Evolutionary conservation across 64 coral and sea anemone species (phyloP).

Genomic region (Cladopsammia gracilis): DNA sequence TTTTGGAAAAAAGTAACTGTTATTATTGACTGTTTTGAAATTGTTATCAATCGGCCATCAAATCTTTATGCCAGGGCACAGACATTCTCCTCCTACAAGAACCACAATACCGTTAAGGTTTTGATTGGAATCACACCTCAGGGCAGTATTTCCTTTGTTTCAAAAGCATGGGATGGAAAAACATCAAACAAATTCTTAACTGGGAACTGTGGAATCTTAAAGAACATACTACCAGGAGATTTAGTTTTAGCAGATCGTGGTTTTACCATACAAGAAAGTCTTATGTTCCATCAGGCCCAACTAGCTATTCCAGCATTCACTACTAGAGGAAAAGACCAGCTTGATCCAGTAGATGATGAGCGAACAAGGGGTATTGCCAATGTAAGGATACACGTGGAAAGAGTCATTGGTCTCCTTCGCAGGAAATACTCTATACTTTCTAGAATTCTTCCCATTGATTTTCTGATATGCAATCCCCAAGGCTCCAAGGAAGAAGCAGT

Average conservation of each 20-base stretch:
- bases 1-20: neutral
- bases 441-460: constrained; percentile 52
- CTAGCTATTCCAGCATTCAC: constrained; percentile 48
- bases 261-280: constrained; percentile 33
- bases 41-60: neutral
- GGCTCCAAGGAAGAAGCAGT: constrained; percentile 24
- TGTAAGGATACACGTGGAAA: constrained; percentile 36
- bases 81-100: neutral
- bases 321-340: constrained; percentile 14
- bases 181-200: constrained; percentile 29
- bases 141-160: constrained; percentile 7
- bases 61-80: neutral
- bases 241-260: constrained; percentile 1
- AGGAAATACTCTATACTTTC: constrained; percentile 50
- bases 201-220: constrained; percentile 8
- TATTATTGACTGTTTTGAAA: constrained; percentile 12
- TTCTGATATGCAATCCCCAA: neutral
- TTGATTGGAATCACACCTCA: constrained; percentile 6
- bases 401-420: constrained; percentile 1
- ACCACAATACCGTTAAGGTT: neutral
- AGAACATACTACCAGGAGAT: constrained; percentile 10
- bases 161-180: constrained; percentile 10
- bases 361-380: constrained; percentile 19
- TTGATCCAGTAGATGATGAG: constrained; percentile 44
- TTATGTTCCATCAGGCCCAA: constrained; percentile 8